Percentiles rank a stretch among this genome's conserved stretches.
phyloP scores from a whole-genome alignment of 2,797 vertebrate genomes.

The Threskiornis aethiopicus region DNA sequence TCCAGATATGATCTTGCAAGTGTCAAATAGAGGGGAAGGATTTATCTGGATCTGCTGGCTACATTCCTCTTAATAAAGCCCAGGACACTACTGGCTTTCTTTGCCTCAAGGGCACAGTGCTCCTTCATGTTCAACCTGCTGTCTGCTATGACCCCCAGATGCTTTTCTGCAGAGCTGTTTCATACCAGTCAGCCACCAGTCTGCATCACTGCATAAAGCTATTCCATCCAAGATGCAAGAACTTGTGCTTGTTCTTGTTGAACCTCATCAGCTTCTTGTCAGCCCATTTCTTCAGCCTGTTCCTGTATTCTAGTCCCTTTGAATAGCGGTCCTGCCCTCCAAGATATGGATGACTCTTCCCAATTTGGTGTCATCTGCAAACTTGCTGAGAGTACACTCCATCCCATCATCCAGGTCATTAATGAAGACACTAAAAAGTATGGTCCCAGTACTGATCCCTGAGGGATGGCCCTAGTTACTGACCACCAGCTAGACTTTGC shows the following conservation, averaged over 20 bases:
- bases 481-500: neutral
- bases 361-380: neutral
- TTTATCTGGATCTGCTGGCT: neutral
- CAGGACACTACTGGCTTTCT: neutral
- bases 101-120: neutral
- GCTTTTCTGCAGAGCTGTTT: neutral
- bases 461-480: neutral
- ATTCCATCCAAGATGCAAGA: neutral
- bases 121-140: neutral
- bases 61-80: neutral
- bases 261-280: neutral
- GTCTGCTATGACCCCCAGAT: neutral
- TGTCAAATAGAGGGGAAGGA: neutral
- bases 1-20: neutral
- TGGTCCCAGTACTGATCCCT: neutral
- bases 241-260: neutral
- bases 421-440: neutral
- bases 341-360: neutral
- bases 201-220: neutral
- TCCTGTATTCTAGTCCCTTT: neutral
- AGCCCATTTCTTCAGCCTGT: neutral
- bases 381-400: neutral
- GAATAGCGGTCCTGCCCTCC: neutral
- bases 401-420: neutral
- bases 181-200: neutral